Conservation (phyloP, 2,113 vertebrate species). For the Garra rufa region DNA sequence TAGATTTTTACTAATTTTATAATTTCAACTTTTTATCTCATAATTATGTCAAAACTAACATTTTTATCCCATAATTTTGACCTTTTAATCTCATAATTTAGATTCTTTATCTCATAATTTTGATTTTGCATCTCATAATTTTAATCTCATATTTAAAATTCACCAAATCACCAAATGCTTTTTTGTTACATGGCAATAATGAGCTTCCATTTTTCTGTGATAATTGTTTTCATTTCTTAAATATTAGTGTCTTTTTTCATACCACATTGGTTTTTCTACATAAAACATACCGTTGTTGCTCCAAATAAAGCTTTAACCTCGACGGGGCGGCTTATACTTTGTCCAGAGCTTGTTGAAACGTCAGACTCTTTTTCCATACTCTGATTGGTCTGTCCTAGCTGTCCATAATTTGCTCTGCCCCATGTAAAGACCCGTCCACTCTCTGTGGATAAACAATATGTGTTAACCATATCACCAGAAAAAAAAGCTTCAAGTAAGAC, state of each 20-base stretch:
- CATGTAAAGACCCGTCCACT: constrained; percentile 87
- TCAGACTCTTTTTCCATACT: constrained; percentile 49
- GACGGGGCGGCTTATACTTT: constrained; percentile 62
- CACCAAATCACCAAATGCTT: neutral
- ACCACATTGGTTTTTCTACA: neutral
- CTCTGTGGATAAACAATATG: constrained; percentile 76
- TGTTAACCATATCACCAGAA: neutral
- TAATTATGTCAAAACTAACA: neutral
- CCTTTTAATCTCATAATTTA: neutral
- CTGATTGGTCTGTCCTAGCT: constrained; percentile 79
- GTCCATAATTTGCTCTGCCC: constrained; percentile 90
- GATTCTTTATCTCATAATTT: neutral
- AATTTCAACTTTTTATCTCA: neutral
- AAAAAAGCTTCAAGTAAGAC: neutral
- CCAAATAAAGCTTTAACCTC: constrained; percentile 78
- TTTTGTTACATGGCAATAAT: neutral
- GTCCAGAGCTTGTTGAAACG: constrained; percentile 41
- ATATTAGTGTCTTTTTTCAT: neutral
- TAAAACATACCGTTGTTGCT: constrained; percentile 82
- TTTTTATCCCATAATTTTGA: neutral
- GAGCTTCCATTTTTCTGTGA: neutral
- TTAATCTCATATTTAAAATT: neutral
- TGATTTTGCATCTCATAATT: neutral
- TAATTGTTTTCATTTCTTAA: neutral
- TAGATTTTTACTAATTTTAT: neutral